These are phyloP conservation scores for Notoglanidium macrostoma DNA, from an alignment of 2,797 vertebrate species.

Conservation along the genomic window DNA sequence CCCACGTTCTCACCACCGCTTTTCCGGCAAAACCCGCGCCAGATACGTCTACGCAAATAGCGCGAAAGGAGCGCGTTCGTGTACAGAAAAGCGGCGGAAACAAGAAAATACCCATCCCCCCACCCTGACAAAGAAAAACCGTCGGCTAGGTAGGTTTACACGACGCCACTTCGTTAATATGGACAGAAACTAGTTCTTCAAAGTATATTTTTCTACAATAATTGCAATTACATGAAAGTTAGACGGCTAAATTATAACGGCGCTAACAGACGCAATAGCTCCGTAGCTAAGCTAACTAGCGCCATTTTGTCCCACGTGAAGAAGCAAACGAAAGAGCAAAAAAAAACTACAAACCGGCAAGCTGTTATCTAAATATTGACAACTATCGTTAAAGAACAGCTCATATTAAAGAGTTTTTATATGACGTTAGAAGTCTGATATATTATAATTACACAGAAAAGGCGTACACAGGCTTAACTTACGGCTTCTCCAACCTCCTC, in stretches of 20 bases:
- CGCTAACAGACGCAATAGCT: too few species aligned
- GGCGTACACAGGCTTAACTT: background rate
- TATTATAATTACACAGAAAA: background rate
- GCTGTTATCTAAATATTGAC: background rate
- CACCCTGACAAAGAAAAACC: background rate
- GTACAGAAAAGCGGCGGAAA: constrained; percentile 7
- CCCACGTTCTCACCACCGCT: constrained; percentile 5
- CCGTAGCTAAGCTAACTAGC: constrained; percentile 18
- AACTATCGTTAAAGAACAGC: rapidly evolving
- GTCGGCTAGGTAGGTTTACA: background rate
- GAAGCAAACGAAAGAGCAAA: background rate
- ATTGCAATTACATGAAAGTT: rapidly evolving
- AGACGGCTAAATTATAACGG: background rate
- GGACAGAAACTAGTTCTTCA: background rate
- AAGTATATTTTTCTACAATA: background rate
- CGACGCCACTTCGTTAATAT: background rate
- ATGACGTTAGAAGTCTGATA: background rate
- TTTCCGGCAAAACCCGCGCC: constrained; percentile 15
- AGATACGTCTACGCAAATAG: background rate
- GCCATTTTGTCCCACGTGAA: constrained; percentile 40
- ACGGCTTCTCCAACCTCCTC: background rate
- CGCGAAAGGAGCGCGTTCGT: background rate
- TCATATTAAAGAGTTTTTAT: rapidly evolving
- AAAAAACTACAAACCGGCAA: background rate
- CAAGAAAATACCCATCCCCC: constrained; percentile 2